These are phyloP conservation scores for Heliangelus exortis DNA, from an alignment of 2,797 vertebrate genomes.

Conservation along the genomic window DNA sequence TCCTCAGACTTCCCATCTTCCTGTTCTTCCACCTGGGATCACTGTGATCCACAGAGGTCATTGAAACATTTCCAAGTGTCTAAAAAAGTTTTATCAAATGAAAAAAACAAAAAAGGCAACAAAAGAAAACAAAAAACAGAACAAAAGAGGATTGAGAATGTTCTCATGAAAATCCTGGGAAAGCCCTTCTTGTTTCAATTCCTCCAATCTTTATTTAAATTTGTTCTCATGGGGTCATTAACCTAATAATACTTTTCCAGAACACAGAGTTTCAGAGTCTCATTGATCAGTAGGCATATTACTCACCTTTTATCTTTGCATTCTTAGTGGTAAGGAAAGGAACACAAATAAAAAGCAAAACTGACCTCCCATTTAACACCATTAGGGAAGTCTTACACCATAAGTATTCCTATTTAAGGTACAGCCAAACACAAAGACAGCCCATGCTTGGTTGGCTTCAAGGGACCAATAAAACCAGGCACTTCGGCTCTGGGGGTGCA, in stretches of 20 bases:
- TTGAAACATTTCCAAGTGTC: neutral
- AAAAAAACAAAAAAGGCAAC: neutral
- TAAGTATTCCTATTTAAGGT: neutral
- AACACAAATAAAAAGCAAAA: slow-evolving; percentile 3
- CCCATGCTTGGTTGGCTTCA: neutral
- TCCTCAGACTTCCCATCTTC: neutral
- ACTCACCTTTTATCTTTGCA: neutral
- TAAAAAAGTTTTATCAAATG: neutral
- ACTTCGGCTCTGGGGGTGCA: neutral
- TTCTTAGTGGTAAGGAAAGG: neutral
- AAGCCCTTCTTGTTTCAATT: slow-evolving; percentile 14
- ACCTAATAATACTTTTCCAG: neutral
- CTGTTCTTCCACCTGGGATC: neutral
- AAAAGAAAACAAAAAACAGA: too few relatives aligned
- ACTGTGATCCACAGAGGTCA: neutral
- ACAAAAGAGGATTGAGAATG: neutral
- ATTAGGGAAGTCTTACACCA: neutral
- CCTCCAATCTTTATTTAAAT: neutral
- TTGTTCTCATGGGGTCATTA: slow-evolving; percentile 14
- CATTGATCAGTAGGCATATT: neutral
- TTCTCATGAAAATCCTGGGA: neutral
- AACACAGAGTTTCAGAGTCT: neutral
- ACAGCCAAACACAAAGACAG: neutral
- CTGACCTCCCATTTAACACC: neutral
- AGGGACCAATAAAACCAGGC: neutral